Percentiles rank a stretch among this genome's conserved stretches.
phyloP scores from a whole-genome alignment of 2,888 invertebrate genomes.

The Minunthozetes semirufus region DNA sequence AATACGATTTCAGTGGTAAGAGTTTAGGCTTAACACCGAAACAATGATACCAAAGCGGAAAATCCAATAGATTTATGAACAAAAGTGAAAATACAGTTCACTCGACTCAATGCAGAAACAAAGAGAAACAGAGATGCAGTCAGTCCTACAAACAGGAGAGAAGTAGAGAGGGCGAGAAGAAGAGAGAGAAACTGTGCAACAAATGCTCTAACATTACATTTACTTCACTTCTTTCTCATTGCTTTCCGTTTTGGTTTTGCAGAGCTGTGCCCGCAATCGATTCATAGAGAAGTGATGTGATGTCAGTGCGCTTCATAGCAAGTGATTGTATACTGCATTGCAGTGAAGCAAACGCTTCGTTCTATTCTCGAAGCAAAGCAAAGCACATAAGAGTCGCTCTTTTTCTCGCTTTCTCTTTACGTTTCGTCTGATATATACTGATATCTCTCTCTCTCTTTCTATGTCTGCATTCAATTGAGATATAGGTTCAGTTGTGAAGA shows the following conservation, averaged over 20 bases:
- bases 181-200: conserved; percentile 15
- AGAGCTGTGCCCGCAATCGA: not conserved
- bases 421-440: not conserved
- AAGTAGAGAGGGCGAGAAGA: not conserved
- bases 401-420: conserved; percentile 24
- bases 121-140: conserved; percentile 21
- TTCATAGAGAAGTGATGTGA: not conserved
- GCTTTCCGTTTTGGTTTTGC: conserved; percentile 23
- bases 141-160: conserved; percentile 1
- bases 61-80: conserved; percentile 35
- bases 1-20: not conserved
- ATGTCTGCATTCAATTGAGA: conserved; percentile 9
- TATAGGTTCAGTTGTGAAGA: conserved; percentile 33
- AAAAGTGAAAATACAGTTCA: conserved; percentile 6
- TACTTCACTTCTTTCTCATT: conserved; percentile 23
- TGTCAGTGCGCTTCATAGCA: not conserved
- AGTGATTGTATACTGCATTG: not conserved
- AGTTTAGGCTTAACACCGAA: conserved; percentile 18
- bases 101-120: not conserved
- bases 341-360: not conserved
- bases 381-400: conserved; percentile 2
- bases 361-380: not conserved
- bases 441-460: conserved; percentile 27
- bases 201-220: conserved; percentile 22
- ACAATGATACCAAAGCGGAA: conserved; percentile 28